Base-by-base conservation (phyloP, 2,888 invertebrate species). In the Drosophila mettleri region DNA sequence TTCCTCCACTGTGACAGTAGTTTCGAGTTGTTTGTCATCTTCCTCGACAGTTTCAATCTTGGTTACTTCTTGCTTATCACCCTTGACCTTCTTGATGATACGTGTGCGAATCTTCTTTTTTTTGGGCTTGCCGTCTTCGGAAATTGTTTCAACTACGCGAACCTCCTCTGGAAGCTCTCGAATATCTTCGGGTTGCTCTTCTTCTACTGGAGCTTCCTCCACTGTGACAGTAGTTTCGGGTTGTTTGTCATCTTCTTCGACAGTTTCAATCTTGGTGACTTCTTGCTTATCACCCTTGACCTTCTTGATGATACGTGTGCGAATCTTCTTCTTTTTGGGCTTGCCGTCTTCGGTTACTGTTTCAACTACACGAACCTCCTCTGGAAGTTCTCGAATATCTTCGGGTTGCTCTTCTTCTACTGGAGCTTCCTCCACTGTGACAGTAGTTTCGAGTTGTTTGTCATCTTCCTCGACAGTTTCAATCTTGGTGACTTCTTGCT, bases 1-100 rank as follows among this genome's bases (percentile, higher is more conserved):
- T 24, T 69, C 69, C 43, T 65, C 62, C 0, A 69, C 72, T 7
- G 72, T 72, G 8, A 72, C 72, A 14, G 69, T 69, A 14, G 65
- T 69, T 52, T 69, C 54, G 1, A 65, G 72, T 24, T 54, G 45
- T 10, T 62, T 69, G 22, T 69, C 69, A 62, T 72, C 69, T 22
- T 72, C 72, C 38, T 72, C 69, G 20, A 72, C 59, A 10, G 72
- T 74, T 67, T 74, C 69, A 22, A 74, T 74, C 60, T 74, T 71
- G 31, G 73, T 74, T 24, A 74, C 64, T 43, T 74, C 74, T 48
- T 72, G 71, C 9, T 72, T 72, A 45, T 65, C 71, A 14, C 72
- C 74, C 68, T 74, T 74, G 22, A 74, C 43, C 68, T 74, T 74
- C 41, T 74, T 74, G 39, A 74, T 72, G 2, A 74, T 48, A 3